Conservation (phyloP, 1,140 invertebrate genomes). For the Linepithema humile region DNA sequence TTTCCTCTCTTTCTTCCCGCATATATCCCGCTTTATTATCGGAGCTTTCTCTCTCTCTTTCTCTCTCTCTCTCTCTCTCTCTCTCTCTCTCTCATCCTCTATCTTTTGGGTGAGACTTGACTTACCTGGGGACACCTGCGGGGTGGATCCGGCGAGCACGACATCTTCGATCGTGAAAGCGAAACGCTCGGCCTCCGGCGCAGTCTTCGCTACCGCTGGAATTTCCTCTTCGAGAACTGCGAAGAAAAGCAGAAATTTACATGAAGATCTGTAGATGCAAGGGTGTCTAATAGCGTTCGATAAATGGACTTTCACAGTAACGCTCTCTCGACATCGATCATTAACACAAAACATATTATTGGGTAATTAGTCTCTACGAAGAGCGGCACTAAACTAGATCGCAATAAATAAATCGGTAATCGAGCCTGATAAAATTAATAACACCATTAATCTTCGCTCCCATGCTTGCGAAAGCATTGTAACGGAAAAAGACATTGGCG, state of each 20-base stretch:
- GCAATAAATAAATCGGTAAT: conserved; percentile 44
- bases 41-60: neutral
- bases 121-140: conserved; percentile 58
- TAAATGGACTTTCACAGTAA: conserved; percentile 1
- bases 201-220: neutral
- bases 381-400: conserved; percentile 51
- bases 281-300: neutral
- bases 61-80: no score
- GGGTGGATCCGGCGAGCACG: conserved; percentile 47
- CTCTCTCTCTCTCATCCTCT: neutral
- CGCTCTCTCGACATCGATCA: conserved; percentile 28
- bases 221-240: conserved; percentile 17
- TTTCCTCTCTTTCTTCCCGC: conserved; percentile 38
- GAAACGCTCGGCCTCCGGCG: conserved; percentile 36
- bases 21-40: conserved; percentile 23
- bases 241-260: conserved; percentile 15
- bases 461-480: neutral
- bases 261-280: neutral
- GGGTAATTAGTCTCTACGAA: conserved; percentile 15
- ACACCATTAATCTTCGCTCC: conserved; percentile 17
- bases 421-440: conserved; percentile 55
- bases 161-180: conserved; percentile 50
- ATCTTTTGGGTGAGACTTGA: conserved; percentile 39
- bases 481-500: conserved; percentile 1
- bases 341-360: conserved; percentile 46